These are phyloP conservation scores for Loxodonta africana DNA, from an alignment of 2,113 vertebrate genomes.

Conservation along the genomic window DNA sequence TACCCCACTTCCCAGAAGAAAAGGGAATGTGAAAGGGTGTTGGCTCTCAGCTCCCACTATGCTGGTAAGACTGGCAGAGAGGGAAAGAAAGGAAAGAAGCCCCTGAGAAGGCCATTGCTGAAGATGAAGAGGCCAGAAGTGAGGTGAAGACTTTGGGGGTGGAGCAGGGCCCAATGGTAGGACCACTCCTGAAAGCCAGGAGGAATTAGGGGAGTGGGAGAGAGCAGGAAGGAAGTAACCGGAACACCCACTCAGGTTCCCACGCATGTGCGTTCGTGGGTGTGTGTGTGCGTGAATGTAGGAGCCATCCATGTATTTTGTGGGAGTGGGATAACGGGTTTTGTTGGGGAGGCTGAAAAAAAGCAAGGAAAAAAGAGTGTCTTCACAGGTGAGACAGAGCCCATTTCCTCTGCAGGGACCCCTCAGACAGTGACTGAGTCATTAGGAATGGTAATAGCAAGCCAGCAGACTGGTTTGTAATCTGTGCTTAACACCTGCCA, in stretches of 20 bases:
- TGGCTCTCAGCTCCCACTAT: neutral
- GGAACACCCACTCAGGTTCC: neutral
- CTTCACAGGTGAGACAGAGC: neutral
- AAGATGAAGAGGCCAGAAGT: neutral
- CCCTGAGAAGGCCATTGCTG: neutral
- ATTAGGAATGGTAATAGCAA: constrained; percentile 23
- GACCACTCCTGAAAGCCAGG: neutral
- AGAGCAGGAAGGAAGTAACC: too few species aligned
- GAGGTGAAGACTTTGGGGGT: accelerated
- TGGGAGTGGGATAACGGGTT: neutral
- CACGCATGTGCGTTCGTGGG: neutral
- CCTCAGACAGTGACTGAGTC: neutral
- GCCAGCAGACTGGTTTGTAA: neutral
- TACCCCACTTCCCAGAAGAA: too few species aligned
- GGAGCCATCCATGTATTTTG: too few species aligned
- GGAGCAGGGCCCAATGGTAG: accelerated
- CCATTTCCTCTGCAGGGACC: neutral
- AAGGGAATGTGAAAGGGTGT: neutral
- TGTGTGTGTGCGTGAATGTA: too few species aligned
- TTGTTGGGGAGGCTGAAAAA: too few species aligned
- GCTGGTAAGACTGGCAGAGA: neutral
- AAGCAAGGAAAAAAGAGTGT: neutral
- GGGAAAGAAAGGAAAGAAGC: neutral
- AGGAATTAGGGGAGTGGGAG: accelerated
- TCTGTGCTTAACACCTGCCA: constrained; percentile 16